These are phyloP conservation scores for Drosophila gaucha DNA, from an alignment of 2,888 invertebrate species.

Conservation along the genomic window DNA sequence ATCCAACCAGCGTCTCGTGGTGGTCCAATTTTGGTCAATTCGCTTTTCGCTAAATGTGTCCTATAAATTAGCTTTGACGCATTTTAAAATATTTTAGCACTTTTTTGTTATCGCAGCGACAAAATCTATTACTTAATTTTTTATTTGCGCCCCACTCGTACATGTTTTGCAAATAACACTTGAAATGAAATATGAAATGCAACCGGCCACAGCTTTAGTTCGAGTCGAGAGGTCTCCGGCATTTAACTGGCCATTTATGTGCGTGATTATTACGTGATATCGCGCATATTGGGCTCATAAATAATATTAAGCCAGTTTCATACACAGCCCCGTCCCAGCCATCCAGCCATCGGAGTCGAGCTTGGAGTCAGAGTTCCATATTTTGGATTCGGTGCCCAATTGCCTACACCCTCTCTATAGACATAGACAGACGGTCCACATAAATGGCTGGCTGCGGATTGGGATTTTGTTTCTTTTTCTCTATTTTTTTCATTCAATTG, in stretches of 20 bases:
- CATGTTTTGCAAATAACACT: conserved; percentile 75
- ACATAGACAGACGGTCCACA: conserved; percentile 30
- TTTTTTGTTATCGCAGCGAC: conserved; percentile 78
- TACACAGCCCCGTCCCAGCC: conserved; percentile 9
- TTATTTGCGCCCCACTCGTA: conserved; percentile 64
- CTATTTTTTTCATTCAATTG: conserved; percentile 54
- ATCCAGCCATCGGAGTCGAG: conserved; percentile 7
- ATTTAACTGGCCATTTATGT: conserved; percentile 79
- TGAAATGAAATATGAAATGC: conserved; percentile 78
- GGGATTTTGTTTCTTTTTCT: conserved; percentile 21
- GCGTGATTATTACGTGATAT: conserved; percentile 80
- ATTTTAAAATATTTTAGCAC: conserved; percentile 81
- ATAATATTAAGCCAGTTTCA: conserved; percentile 77
- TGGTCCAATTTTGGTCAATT: conserved; percentile 65
- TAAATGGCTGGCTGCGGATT: conserved; percentile 48
- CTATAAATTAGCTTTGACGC: conserved; percentile 74
- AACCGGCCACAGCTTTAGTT: conserved; percentile 44
- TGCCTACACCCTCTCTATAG: conserved; percentile 61
- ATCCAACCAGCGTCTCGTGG: conserved; percentile 21
- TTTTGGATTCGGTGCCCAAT: conserved; percentile 43
- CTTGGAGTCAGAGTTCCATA: conserved; percentile 51
- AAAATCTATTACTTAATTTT: conserved; percentile 81
- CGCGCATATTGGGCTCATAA: conserved; percentile 74
- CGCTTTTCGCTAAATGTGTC: conserved; percentile 46
- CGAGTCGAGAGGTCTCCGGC: conserved; percentile 48